Evolutionary conservation across 2,888 invertebrate species (phyloP).

Genomic region (Miltochrista miniata): DNA sequence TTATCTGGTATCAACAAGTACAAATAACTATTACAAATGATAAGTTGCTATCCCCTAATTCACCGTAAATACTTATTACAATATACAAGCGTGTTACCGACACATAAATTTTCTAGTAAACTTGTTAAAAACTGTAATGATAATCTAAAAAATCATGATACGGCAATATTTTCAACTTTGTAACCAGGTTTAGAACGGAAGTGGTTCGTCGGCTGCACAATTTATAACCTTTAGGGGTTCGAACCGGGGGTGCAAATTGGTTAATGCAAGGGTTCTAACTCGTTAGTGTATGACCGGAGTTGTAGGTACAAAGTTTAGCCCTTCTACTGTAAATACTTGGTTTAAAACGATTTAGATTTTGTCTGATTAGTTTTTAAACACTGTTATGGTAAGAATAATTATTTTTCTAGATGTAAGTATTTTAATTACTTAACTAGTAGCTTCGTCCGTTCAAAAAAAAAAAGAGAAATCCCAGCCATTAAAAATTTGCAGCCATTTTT

Average conservation of each 20-base stretch:
- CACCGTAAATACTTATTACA: conserved; percentile 22
- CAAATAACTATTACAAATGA: too few relatives aligned
- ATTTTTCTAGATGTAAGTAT: neutral
- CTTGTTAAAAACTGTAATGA: conserved; percentile 38
- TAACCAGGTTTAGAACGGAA: conserved; percentile 70
- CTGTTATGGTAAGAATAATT: neutral
- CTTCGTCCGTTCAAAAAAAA: too few relatives aligned
- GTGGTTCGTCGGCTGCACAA: conserved; percentile 70
- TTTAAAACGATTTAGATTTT: conserved; percentile 17
- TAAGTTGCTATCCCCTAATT: conserved; percentile 13
- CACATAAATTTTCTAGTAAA: conserved; percentile 26
- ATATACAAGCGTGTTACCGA: conserved; percentile 28
- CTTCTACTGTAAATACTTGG: conserved; percentile 21
- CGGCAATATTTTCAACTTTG: conserved; percentile 60
- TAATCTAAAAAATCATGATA: conserved; percentile 48
- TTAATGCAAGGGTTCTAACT: conserved; percentile 43
- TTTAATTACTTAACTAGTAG: neutral
- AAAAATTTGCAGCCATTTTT: too few relatives aligned
- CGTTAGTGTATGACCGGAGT: conserved; percentile 27
- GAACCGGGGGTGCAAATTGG: conserved; percentile 52
- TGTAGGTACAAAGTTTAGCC: conserved; percentile 14
- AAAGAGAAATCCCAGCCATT: too few relatives aligned
- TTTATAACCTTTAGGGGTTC: conserved; percentile 50
- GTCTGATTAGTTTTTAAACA: neutral
- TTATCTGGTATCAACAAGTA: too few relatives aligned